phyloP scores from a whole-genome alignment of 2,113 vertebrate genomes.

The Lycaon pictus region DNA sequence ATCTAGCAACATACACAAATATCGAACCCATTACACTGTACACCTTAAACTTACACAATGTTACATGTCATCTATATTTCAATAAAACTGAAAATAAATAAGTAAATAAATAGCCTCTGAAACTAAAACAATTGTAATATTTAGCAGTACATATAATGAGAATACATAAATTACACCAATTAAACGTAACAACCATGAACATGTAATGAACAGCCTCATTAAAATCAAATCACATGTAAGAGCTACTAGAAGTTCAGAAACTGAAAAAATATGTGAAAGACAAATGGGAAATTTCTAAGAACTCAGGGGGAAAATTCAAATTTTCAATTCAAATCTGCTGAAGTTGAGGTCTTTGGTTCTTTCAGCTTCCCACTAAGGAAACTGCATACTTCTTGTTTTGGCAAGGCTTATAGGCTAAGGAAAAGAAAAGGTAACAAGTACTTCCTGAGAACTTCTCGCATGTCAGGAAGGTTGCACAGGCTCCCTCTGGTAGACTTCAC shows the following conservation, averaged over 20 bases:
- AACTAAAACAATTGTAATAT: neutral
- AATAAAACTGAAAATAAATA: neutral
- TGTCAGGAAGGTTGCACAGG: neutral
- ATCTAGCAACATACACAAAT: neutral
- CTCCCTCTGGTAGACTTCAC: neutral
- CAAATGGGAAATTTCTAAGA: neutral
- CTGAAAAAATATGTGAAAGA: neutral
- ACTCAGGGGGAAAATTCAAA: neutral
- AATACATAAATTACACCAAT: neutral
- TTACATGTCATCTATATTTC: neutral
- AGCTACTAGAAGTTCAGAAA: neutral
- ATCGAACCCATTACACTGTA: neutral
- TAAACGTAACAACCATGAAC: neutral
- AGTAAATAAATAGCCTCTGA: neutral
- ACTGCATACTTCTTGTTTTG: neutral
- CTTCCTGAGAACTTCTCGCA: neutral
- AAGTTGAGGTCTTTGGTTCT: neutral
- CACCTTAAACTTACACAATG: neutral
- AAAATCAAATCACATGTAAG: conserved; percentile 10
- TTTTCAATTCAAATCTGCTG: neutral
- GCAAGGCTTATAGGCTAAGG: neutral
- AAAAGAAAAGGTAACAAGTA: neutral
- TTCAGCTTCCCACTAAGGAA: neutral
- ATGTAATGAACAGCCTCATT: neutral
- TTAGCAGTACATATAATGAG: neutral